These are phyloP conservation scores for Chlamydotis undulata DNA, from an alignment of 2,113 vertebrate species.

Conservation along the genomic window DNA sequence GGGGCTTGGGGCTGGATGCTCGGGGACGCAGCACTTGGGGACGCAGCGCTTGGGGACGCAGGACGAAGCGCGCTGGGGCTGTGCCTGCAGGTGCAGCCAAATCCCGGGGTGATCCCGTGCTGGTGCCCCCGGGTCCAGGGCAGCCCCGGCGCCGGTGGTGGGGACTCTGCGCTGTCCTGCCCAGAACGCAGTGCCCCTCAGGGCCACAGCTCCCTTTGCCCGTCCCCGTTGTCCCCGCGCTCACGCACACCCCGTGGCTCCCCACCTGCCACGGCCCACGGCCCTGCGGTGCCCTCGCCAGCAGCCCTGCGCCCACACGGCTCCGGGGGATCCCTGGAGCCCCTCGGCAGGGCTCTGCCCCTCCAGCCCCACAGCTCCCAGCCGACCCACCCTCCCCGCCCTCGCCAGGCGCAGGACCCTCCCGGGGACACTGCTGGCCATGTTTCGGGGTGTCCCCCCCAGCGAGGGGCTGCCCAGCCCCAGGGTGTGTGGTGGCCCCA, in stretches of 20 bases:
- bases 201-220: too few species aligned
- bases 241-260: neutral
- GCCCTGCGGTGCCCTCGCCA: fast-evolving
- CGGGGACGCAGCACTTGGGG: neutral
- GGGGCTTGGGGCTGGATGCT: too few species aligned
- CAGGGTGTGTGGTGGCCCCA: fast-evolving
- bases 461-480: neutral
- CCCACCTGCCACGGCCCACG: fast-evolving
- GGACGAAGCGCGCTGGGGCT: neutral
- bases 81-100: fast-evolving
- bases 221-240: too few species aligned
- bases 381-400: neutral
- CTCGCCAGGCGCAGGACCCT: fast-evolving
- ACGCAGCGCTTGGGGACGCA: fast-evolving
- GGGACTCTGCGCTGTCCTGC: too few species aligned
- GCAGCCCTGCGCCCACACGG: fast-evolving
- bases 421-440: fast-evolving
- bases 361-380: neutral
- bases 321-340: neutral
- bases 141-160: fast-evolving
- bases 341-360: neutral
- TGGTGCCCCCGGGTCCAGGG: fast-evolving
- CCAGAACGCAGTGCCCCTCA: neutral
- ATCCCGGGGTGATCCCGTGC: fast-evolving
- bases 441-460: neutral